Evolutionary conservation across 2,888 invertebrate genomes (phyloP).

Genomic region (Aphidoletes aphidimyza): DNA sequence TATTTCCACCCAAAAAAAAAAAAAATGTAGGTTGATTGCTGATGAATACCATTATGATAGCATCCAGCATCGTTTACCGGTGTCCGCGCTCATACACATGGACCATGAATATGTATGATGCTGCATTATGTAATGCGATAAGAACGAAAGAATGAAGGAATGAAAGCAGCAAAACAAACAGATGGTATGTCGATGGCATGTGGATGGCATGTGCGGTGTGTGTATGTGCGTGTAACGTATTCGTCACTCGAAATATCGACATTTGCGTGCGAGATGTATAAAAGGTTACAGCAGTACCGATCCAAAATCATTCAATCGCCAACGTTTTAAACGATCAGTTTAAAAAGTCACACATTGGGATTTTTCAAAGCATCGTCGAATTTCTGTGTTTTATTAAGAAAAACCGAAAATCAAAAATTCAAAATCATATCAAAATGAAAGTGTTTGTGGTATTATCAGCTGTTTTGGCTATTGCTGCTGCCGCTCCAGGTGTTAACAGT

Average conservation of each 20-base stretch:
- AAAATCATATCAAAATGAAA: constrained; percentile 65
- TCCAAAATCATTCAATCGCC: constrained; percentile 65
- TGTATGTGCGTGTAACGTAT: too few relatives aligned
- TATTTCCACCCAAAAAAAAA: neutral
- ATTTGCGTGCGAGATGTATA: constrained; percentile 60
- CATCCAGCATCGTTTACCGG: constrained; percentile 7
- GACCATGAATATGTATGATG: too few relatives aligned
- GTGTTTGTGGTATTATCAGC: constrained; percentile 64
- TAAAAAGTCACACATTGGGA: neutral
- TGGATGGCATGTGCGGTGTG: too few relatives aligned
- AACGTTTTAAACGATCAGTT: constrained; percentile 59
- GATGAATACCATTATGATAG: constrained; percentile 5
- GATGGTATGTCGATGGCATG: too few relatives aligned
- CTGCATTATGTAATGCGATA: too few relatives aligned
- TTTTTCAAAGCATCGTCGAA: neutral
- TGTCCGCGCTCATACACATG: too few relatives aligned
- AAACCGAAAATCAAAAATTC: constrained; percentile 60
- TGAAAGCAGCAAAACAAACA: too few relatives aligned
- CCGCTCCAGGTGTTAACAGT: constrained; percentile 62
- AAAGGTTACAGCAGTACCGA: constrained; percentile 64
- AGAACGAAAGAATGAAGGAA: too few relatives aligned
- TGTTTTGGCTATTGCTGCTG: constrained; percentile 62
- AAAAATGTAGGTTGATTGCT: neutral
- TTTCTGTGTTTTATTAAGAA: neutral
- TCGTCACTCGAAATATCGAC: too few relatives aligned